Base-by-base conservation (phyloP, 2,797 vertebrate genomes). In the Macropodus opercularis region DNA sequence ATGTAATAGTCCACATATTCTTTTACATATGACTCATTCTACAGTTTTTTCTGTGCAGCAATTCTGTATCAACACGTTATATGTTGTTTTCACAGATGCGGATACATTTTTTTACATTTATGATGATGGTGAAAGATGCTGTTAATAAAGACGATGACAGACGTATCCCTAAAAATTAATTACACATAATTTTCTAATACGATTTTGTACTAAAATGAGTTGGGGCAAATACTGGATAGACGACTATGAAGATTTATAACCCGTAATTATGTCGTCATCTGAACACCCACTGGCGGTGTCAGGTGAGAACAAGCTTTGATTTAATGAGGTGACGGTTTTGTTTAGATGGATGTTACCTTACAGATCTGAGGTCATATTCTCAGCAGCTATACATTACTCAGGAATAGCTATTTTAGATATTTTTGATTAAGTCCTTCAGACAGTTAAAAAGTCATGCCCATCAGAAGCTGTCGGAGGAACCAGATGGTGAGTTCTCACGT, bases 181-280 rank as follows among this genome's bases (percentile, higher is more conserved):
- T 49, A 12, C 23, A 23, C 60, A 69, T 72, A 60, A 74, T 35
- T 26, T 12, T 53, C 19, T 59, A 63, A 65, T 36, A 62, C 32
- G 29, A 59, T 43, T 70, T 49, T 66, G 22, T 15, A 23, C 50
- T 74, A 41, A 70, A 67, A 72, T 66, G 57, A 81, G 48, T 73
- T 69, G n/a, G 41, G 21, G 19, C 31, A 50, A 75, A 56, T 46
- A 50, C 8, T 5, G 66, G 70, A 80, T 77, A 34, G 82, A 85
- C 76, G 75, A 69, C 64, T 74, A 35, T 38, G 56, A 83, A 70
- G 63, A 77, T 86, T 89, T 74, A 82, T 70, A 62, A 60, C 46
- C 72, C 78, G 26, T 88, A 85, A 89, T 88, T 89, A 88, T 75
- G 74, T 70, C 47, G 5, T 88, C 82, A 85, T 72, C 57, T 69